These are phyloP conservation scores for Anthopleura sola DNA, from an alignment of 64 coral and sea anemone genomes.

Conservation along the genomic window DNA sequence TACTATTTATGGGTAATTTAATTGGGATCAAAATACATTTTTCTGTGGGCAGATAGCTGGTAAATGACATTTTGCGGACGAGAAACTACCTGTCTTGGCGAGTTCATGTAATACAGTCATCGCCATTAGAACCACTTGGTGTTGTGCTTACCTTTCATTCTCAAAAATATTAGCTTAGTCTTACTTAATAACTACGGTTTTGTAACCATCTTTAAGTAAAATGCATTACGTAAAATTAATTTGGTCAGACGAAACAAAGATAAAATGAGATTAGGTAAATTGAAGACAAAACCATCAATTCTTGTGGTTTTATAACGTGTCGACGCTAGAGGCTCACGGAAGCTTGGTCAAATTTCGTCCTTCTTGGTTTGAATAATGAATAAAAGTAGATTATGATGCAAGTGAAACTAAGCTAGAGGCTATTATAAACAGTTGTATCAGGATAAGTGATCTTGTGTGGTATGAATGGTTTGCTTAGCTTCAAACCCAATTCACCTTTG, in stretches of 20 bases:
- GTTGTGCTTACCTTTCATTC: neutral
- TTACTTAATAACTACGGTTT: neutral
- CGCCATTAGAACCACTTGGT: neutral
- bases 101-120: neutral
- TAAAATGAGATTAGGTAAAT: neutral
- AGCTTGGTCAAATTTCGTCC: neutral
- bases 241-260: neutral
- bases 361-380: neutral
- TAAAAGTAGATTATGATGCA: neutral
- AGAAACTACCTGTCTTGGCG: neutral
- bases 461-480: neutral
- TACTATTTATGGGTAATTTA: neutral
- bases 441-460: neutral
- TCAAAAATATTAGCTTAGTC: neutral
- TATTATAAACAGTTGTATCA: neutral
- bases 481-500: neutral
- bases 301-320: neutral
- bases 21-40: no score
- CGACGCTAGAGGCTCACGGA: neutral
- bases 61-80: no score
- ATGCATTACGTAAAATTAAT: conserved; percentile 2
- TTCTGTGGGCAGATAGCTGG: neutral
- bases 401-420: neutral
- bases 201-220: neutral
- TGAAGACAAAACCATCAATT: neutral